Base-by-base conservation (phyloP, 2,888 invertebrate species). In the Zygaena filipendulae region DNA sequence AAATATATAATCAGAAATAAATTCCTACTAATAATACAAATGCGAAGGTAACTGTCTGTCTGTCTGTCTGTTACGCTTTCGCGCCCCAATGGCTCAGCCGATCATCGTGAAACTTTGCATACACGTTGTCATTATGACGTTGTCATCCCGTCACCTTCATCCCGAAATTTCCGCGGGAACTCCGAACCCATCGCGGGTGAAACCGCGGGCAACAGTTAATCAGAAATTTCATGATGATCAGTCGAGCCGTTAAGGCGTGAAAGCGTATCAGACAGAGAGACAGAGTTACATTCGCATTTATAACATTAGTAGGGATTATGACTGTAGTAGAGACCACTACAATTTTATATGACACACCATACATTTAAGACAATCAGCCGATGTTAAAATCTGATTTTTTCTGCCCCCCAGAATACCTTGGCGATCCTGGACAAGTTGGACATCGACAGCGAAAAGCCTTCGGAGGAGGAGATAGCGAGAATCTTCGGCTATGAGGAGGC, bases 401-500 rank as follows among this genome's bases (percentile, higher is more conserved):
- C 38, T 53, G 51, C 45, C 55, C 32, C 13, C 11, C 88, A 97
- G 87, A 94, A 96, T 56, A 97, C 97, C 34, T 81, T 97, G 77
- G 94, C 95, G 11, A 97, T 97, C 47, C 82, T 98, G 60, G 97
- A 97, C 77, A 91, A 95, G 54, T 80, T 97, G 71, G 97, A 98
- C 77, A 87, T 95, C 49, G 97, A 97, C 74, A 90, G 93, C 36
- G 95, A 92, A 52, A 90, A 91, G 55, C 92, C 94, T 2, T 92
- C 90, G 32, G 95, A 95, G 45, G 95, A 96, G 59, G 95, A 96
- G 61, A 87, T 95, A 37, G 95, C 95, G 29, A 86, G 94, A 43
- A 86, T 95, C 58, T 97, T 97, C 64, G 95, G 94, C 7, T 90
- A 90, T 67, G 91, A 93, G 61, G 92, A 94, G 53, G 91, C 91